Evolutionary conservation across 2,113 vertebrate species (phyloP).

Genomic region (Stictonetta naevosa): DNA sequence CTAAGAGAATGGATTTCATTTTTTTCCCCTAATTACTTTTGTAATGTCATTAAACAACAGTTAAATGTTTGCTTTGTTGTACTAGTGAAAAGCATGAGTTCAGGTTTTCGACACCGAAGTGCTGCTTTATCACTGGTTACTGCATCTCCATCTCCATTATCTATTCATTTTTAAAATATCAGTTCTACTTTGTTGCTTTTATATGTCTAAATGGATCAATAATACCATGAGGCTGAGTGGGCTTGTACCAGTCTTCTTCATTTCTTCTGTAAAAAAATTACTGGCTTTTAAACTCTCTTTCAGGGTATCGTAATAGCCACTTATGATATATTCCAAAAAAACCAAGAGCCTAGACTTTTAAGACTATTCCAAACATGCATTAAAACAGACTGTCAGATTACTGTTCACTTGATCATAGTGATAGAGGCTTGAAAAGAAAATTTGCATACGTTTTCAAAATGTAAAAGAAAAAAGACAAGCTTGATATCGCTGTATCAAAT

Average conservation of each 20-base stretch:
- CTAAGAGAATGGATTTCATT: rapidly evolving
- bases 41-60: neutral
- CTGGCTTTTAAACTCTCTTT: neutral
- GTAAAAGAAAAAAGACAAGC: neutral
- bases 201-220: neutral
- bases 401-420: neutral
- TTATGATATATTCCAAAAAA: neutral
- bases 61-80: neutral
- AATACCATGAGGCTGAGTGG: neutral
- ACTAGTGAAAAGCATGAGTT: neutral
- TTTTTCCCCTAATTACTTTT: neutral
- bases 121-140: neutral
- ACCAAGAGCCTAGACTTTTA: neutral
- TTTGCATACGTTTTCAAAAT: constrained; percentile 9
- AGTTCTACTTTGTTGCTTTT: neutral
- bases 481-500: neutral
- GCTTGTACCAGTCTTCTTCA: neutral
- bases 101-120: neutral
- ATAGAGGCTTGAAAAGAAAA: constrained; percentile 18
- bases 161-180: neutral
- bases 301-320: neutral
- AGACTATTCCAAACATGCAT: neutral
- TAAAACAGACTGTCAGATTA: neutral
- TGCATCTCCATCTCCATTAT: neutral
- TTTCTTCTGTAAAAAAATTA: neutral